Evolutionary conservation across 1,140 invertebrate genomes (phyloP), one percentile per base, ranked within the genome.

Genomic region (Hestina assimilis): DNA sequence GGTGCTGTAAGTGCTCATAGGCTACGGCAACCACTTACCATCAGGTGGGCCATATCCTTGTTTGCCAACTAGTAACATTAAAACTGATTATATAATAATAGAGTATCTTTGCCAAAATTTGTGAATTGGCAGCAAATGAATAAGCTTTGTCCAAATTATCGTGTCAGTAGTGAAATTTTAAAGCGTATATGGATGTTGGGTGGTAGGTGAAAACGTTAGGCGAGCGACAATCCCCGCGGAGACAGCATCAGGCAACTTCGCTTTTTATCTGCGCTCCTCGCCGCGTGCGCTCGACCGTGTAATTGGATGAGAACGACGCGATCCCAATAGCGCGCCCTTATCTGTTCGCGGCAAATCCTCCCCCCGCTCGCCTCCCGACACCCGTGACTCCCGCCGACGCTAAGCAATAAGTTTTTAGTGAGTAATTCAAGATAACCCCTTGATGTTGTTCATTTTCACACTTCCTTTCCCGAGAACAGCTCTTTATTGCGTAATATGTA

Each of bases 341-440:
- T 87, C 84, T 87, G 82, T 85, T 87, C 84, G 82, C 82, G 79
- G 80, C 74, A 77, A 84, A 87, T 82, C 76, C 81, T 46, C 67
- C 75, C 71, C 74, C 75, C 47, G 29, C 60, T 42, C 31, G 45
- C 50, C 57, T 50, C 53, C 57, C 26, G 65, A 50, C 62, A 38
- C 71, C 66, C 67, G 54, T 56, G 46, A 21, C 41, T 20, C 66
- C 72, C 63, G 59, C 46, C 57, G 48, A 67, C 63, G 55, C 74
- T 72, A 65, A 53, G 71, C 84, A 83, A 87, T 87, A 87, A 87
- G 81, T 87, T 87, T 87, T 87, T 87, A 87, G 84, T 86, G 84
- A 87, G 84, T 86, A 86, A 87, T 87, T 86, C 81, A 84, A 87
- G 84, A 87, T 87, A 87, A 86, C 83, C 84, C 84, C 84, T 87